Conservation (phyloP, 1,140 invertebrate species). For the Bombyx mandarina region DNA sequence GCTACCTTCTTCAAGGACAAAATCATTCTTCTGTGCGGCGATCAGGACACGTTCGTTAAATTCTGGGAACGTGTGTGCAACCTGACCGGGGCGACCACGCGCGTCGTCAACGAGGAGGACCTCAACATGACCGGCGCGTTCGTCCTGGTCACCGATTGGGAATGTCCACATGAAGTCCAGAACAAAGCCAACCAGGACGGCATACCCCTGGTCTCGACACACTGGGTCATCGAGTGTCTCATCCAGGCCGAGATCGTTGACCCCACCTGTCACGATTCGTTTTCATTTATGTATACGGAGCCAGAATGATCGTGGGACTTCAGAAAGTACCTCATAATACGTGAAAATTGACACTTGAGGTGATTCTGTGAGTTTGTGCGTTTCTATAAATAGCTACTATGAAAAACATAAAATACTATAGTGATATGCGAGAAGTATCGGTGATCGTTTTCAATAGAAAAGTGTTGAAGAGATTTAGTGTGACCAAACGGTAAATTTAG, state of each 20-base stretch:
- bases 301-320: constrained; percentile 67
- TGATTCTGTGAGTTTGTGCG: constrained; percentile 12
- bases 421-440: not conserved
- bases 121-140: constrained; percentile 64
- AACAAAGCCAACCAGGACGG: constrained; percentile 68
- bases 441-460: not conserved
- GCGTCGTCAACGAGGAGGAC: constrained; percentile 61
- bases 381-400: constrained; percentile 3
- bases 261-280: constrained; percentile 65
- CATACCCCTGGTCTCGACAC: constrained; percentile 72
- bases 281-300: constrained; percentile 65
- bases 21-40: constrained; percentile 64
- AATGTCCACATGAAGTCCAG: constrained; percentile 71
- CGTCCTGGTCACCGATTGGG: constrained; percentile 67
- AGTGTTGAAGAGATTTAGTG: not conserved
- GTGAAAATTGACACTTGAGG: constrained; percentile 60
- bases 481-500: not conserved
- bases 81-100: constrained; percentile 71
- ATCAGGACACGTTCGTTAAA: constrained; percentile 63
- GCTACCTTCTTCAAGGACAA: constrained; percentile 69
- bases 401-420: not conserved
- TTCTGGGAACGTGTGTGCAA: constrained; percentile 74
- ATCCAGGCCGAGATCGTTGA: constrained; percentile 69
- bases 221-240: constrained; percentile 74
- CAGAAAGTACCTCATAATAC: constrained; percentile 58